Base-by-base conservation (phyloP, 2,797 vertebrate species). In the Euthynnus affinis region DNA sequence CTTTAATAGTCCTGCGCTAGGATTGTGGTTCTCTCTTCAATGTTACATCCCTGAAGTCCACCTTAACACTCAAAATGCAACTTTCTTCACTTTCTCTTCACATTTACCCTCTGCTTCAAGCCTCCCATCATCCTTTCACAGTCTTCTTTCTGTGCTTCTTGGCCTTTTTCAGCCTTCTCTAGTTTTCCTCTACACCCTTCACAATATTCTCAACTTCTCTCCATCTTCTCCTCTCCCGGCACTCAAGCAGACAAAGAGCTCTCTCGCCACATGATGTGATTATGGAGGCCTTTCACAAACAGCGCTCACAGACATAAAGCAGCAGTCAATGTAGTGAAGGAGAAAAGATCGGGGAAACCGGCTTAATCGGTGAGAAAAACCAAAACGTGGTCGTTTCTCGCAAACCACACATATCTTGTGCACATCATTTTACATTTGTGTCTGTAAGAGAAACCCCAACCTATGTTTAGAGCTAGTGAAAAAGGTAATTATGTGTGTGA, bases 401-500 rank as follows among this genome's bases (percentile, higher is more conserved):
- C 32, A 78, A 78, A 37, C 59, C 44, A 14, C 40, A 25, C 51
- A 42, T 48, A 32, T 69, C 44, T 57, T 62, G 15, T 59, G 59
- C 61, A 58, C 6, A 42, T 61, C 51, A 61, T 49, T 72, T 83
- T 20, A 70, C 49, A 69, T 57, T 57, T 46, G 60, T 29, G n/a
- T 57, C 34, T 66, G n/a, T 57, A 51, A 51, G 20, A 86, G 72
- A 62, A 68, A 73, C 72, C 59, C 20, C 46, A 55, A 72, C 61
- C 58, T 15, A 8, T 62, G 62, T 75, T 86, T 78, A 56, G 64
- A 75, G 46, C 15, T 58, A 29, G 58, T 62, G 59, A 73, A 76
- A 66, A 66, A 29, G 13, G 34, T 77, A 75, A 91, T 86, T 85
- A 86, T 71, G 78, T 72, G 81, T 57, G 64, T 71, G 69, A 75